A percentile compares a stretch with the other conserved stretches of the same genome.
Evolutionary conservation across 2,888 invertebrate genomes (phyloP).

Genomic region (Globia sparganii): DNA sequence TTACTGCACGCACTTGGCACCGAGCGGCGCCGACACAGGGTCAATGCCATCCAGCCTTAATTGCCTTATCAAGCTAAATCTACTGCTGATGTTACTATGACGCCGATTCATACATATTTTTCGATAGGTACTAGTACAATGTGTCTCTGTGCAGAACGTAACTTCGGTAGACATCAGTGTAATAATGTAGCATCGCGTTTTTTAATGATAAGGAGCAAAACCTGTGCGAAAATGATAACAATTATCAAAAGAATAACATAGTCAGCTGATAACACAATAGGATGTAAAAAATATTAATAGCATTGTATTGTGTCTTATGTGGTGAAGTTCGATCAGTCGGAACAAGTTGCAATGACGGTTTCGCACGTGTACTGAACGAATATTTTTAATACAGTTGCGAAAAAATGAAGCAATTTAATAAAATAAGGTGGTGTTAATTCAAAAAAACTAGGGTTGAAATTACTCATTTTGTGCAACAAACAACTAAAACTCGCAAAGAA

Average conservation of each 20-base stretch:
- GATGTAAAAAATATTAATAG: slow-evolving; percentile 1
- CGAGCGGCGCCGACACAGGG: slow-evolving; percentile 60
- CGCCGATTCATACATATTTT: slow-evolving; percentile 11
- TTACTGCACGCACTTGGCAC: slow-evolving; percentile 58
- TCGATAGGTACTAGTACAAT: slow-evolving; percentile 6
- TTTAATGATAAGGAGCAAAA: slow-evolving; percentile 26
- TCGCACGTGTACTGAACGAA: no score
- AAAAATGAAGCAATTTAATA: no score
- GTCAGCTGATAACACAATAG: slow-evolving; percentile 13
- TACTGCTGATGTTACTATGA: slow-evolving; percentile 26
- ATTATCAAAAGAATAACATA: slow-evolving; percentile 28
- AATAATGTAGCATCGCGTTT: slow-evolving; percentile 1
- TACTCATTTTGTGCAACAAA: no score
- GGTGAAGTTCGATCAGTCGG: neutral
- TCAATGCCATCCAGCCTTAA: slow-evolving; percentile 70
- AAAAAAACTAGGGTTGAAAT: no score
- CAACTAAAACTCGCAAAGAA: no score
- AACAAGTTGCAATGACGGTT: no score
- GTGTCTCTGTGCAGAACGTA: slow-evolving; percentile 16
- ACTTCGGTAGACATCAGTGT: neutral
- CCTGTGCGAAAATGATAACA: slow-evolving; percentile 39
- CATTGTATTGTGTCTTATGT: neutral
- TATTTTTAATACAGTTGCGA: no score
- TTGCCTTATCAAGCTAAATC: slow-evolving; percentile 65
- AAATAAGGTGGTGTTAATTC: no score